Evolutionary conservation across 2,113 vertebrate genomes (phyloP).

Genomic region (Tonatia bakeri): DNA sequence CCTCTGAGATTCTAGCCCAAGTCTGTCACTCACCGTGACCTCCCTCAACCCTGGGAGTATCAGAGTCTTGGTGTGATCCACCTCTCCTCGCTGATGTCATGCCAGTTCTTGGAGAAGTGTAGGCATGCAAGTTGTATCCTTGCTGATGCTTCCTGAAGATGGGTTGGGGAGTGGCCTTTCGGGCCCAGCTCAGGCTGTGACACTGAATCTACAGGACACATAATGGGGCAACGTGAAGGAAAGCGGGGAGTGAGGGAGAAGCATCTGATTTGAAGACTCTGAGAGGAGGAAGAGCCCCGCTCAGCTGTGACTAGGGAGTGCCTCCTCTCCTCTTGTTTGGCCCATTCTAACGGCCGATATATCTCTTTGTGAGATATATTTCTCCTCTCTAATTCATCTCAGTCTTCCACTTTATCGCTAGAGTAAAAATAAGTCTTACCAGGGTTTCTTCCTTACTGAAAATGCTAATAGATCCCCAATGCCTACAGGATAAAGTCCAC

Average conservation of each 20-base stretch:
- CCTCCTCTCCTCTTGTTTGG: neutral
- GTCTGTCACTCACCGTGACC: neutral
- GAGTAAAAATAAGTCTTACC: neutral
- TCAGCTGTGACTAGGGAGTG: neutral
- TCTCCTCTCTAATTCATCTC: neutral
- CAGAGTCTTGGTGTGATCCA: neutral
- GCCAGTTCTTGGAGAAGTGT: conserved; percentile 81
- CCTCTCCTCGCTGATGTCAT: conserved; percentile 73
- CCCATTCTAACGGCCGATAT: too few species aligned
- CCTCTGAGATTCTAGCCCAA: neutral
- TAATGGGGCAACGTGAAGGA: rapidly evolving
- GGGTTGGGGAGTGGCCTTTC: conserved; percentile 72
- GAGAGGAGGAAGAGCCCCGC: neutral
- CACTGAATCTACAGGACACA: conserved; percentile 82
- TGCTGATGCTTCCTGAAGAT: conserved; percentile 84
- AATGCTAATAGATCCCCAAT: neutral
- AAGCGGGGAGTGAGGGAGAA: neutral
- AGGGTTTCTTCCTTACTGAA: neutral
- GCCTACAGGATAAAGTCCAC: neutral
- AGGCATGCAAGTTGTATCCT: conserved; percentile 84
- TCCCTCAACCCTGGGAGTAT: neutral
- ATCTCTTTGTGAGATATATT: neutral
- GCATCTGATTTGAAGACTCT: neutral
- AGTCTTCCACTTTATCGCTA: neutral
- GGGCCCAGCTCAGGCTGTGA: conserved; percentile 82